These are phyloP conservation scores for Amblyteles armatorius DNA, from an alignment of 2,888 invertebrate genomes.

Conservation along the genomic window DNA sequence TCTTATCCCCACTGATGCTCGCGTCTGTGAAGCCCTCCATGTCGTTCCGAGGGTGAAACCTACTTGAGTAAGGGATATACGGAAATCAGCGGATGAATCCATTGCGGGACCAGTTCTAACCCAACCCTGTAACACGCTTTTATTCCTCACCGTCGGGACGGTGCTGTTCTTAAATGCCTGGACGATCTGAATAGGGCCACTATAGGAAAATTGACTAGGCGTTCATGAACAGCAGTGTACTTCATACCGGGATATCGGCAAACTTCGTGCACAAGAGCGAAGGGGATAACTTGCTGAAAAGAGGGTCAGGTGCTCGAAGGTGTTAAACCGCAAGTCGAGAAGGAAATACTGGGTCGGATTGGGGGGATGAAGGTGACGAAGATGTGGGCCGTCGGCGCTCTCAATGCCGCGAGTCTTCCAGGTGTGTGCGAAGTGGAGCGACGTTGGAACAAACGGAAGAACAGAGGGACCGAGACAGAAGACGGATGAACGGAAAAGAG, in stretches of 20 bases:
- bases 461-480: background rate
- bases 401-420: background rate
- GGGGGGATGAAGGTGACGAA: background rate
- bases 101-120: too few relatives aligned
- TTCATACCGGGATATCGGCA: background rate
- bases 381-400: background rate
- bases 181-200: too few relatives aligned
- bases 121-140: too few relatives aligned
- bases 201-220: too few relatives aligned
- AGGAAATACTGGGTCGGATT: background rate
- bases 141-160: background rate
- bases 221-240: background rate
- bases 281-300: background rate
- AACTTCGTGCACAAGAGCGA: background rate
- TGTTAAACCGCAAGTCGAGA: background rate
- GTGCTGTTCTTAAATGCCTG: too few relatives aligned
- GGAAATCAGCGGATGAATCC: background rate
- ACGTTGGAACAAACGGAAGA: background rate
- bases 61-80: too few relatives aligned
- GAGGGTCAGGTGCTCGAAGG: background rate
- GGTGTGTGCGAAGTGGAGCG: background rate
- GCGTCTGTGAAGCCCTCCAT: too few relatives aligned
- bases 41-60: background rate
- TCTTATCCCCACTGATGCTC: too few relatives aligned
- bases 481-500: constrained; percentile 1